These are phyloP conservation scores for Caracal caracal DNA, from an alignment of 2,113 vertebrate genomes.

Conservation along the genomic window DNA sequence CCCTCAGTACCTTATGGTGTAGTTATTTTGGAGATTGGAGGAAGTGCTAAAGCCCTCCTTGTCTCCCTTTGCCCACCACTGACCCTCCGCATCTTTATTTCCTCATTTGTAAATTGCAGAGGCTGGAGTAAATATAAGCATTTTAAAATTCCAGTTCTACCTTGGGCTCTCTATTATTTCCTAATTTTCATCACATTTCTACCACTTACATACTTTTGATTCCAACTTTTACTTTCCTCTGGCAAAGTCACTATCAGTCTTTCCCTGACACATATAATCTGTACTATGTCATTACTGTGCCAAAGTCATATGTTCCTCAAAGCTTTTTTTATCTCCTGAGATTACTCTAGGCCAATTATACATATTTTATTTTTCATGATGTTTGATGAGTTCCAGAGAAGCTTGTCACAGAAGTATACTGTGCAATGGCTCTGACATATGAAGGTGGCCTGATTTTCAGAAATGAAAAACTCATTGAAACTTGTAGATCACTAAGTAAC, in stretches of 20 bases:
- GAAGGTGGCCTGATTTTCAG: not conserved
- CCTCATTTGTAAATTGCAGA: not conserved
- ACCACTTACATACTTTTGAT: not conserved
- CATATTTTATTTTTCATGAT: not conserved
- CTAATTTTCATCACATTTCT: not conserved
- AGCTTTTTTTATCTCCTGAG: constrained; percentile 5
- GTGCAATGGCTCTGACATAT: not conserved
- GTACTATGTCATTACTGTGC: not conserved
- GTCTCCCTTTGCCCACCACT: not conserved
- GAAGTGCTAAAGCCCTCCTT: not conserved
- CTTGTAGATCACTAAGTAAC: not conserved
- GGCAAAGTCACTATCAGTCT: not conserved
- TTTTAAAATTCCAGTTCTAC: not conserved
- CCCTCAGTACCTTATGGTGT: no score
- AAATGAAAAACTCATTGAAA: not conserved
- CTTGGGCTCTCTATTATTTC: not conserved
- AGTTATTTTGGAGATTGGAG: not conserved
- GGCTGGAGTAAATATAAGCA: not conserved
- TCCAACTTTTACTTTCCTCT: constrained; percentile 24
- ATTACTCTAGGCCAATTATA: not conserved
- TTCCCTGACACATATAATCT: not conserved
- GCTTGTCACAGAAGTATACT: not conserved
- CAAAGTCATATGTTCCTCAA: not conserved
- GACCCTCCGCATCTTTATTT: not conserved
- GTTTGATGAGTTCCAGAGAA: constrained; percentile 8